Conservation (phyloP, 2,888 invertebrate species). For the Mythimna albipuncta region DNA sequence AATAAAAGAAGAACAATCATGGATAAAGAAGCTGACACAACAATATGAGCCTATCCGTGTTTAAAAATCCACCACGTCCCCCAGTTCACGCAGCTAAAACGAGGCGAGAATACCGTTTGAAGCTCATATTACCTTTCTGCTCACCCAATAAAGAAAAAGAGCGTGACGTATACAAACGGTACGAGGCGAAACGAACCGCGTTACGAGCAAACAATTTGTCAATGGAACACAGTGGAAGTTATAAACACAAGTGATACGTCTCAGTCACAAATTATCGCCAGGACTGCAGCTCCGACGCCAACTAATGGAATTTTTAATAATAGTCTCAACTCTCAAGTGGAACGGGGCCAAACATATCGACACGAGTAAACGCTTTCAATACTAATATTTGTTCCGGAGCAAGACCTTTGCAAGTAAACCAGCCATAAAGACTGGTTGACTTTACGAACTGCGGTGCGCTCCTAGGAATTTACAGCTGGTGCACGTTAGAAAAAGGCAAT, state of each 20-base stretch:
- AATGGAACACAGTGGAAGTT: constrained; percentile 65
- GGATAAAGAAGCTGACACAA: constrained; percentile 8
- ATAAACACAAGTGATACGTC: constrained; percentile 62
- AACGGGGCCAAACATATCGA: constrained; percentile 50
- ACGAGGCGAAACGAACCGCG: constrained; percentile 60
- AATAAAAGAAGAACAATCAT: constrained; percentile 14
- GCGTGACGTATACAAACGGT: constrained; percentile 61
- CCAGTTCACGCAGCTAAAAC: constrained; percentile 46
- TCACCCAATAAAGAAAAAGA: constrained; percentile 61
- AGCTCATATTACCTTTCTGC: constrained; percentile 57
- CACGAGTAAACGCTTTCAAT: constrained; percentile 45
- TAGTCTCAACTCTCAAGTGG: constrained; percentile 41
- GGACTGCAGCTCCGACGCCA: constrained; percentile 46
- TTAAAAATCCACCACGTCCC: constrained; percentile 42
- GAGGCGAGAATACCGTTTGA: constrained; percentile 58
- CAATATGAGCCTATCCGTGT: constrained; percentile 19
- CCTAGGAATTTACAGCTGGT: constrained; percentile 43
- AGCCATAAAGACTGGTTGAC: constrained; percentile 51
- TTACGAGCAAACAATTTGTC: constrained; percentile 67
- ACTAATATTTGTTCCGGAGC: constrained; percentile 56
- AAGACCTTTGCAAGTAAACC: constrained; percentile 55
- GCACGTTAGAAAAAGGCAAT: constrained; percentile 35
- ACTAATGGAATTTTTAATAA: constrained; percentile 60
- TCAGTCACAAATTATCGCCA: constrained; percentile 60
- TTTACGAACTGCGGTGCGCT: constrained; percentile 43